These are phyloP conservation scores for Loriculus beryllinus DNA, from an alignment of 2,797 vertebrate genomes.

Conservation along the genomic window DNA sequence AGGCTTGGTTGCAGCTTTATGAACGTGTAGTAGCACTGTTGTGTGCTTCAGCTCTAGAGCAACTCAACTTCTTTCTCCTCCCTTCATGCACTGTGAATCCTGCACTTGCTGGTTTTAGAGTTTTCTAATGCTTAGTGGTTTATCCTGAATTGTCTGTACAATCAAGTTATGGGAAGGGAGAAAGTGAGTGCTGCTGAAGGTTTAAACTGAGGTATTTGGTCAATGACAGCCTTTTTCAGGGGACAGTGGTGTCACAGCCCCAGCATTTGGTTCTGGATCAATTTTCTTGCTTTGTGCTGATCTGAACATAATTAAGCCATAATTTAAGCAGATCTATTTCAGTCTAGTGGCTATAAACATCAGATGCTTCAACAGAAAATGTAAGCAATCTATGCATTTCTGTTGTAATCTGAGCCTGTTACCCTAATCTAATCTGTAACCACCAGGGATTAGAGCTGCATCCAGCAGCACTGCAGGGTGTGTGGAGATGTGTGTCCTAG, in stretches of 20 bases:
- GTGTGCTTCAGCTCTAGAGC: neutral
- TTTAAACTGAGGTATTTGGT: neutral
- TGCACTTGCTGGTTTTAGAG: neutral
- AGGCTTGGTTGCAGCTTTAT: neutral
- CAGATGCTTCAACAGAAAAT: neutral
- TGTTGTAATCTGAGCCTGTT: neutral
- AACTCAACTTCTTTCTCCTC: neutral
- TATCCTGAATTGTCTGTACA: neutral
- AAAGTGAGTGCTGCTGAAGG: neutral
- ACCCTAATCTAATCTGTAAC: neutral
- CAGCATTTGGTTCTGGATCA: neutral
- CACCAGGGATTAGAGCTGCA: neutral
- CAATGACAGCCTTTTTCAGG: neutral
- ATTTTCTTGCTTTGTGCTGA: neutral
- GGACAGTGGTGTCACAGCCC: neutral
- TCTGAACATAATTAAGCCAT: neutral
- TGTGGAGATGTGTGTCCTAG: neutral
- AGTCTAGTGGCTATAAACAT: neutral
- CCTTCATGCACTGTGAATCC: neutral
- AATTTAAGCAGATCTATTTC: neutral
- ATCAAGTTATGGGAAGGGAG: rapidly evolving
- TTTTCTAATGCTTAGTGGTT: neutral
- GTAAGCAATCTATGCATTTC: neutral
- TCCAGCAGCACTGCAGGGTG: too few species aligned
- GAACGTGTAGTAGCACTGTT: neutral